These are phyloP conservation scores for Phocides pigmalion DNA, from an alignment of 1,140 invertebrate genomes.

Conservation along the genomic window DNA sequence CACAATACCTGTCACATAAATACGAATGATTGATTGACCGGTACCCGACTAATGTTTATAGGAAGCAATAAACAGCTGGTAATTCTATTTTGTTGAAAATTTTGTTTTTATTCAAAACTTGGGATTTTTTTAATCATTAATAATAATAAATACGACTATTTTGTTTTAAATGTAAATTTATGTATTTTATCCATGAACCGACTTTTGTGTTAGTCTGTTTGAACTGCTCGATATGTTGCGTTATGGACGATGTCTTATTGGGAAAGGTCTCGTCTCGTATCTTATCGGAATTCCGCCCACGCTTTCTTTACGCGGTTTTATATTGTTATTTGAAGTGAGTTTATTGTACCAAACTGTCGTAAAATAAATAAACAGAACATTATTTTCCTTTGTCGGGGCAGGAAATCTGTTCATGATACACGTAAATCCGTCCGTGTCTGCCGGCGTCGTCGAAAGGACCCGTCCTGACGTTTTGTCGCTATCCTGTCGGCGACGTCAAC, in stretches of 20 bases:
- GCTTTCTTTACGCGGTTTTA: constrained; percentile 23
- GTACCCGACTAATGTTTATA: constrained; percentile 74
- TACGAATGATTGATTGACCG: constrained; percentile 78
- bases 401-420: constrained; percentile 76
- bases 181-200: background rate
- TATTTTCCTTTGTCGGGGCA: constrained; percentile 69
- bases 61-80: constrained; percentile 79
- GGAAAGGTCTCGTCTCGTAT: constrained; percentile 18
- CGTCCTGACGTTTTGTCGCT: constrained; percentile 65
- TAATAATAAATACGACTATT: constrained; percentile 9
- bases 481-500: constrained; percentile 59
- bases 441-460: constrained; percentile 65
- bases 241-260: constrained; percentile 14
- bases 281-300: constrained; percentile 21
- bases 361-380: constrained; percentile 56
- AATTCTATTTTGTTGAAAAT: constrained; percentile 59
- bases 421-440: constrained; percentile 73
- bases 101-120: constrained; percentile 41
- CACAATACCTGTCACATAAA: constrained; percentile 76
- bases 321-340: constrained; percentile 43
- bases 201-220: background rate
- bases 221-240: background rate
- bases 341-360: constrained; percentile 38
- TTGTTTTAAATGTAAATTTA: constrained; percentile 13
- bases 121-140: constrained; percentile 18